Evolutionary conservation across 2,113 vertebrate species (phyloP).

Genomic region (Chiloscyllium plagiosum): DNA sequence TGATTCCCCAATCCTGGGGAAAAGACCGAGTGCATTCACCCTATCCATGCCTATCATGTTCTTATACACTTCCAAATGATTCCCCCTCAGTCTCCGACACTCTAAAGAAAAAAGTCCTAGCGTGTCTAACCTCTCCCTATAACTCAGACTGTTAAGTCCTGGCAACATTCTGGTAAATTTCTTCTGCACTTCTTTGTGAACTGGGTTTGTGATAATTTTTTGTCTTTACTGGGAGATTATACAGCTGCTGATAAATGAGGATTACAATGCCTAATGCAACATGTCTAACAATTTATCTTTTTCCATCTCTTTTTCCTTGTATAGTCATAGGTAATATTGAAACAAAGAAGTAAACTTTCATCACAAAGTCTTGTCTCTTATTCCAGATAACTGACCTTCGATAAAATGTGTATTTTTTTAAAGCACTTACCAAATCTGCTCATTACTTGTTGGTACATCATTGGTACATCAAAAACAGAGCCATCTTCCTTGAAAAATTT

Average conservation of each 20-base stretch:
- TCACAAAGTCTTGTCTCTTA: neutral
- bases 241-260: neutral
- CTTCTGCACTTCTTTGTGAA: neutral
- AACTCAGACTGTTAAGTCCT: too few relatives aligned
- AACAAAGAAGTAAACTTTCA: neutral
- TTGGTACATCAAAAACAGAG: conserved; percentile 41
- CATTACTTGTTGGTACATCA: conserved; percentile 42
- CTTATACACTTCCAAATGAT: too few relatives aligned
- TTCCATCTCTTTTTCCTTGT: neutral
- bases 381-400: neutral
- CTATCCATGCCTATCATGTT: too few relatives aligned
- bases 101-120: too few relatives aligned
- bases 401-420: neutral
- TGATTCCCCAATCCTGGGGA: too few relatives aligned
- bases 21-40: too few relatives aligned
- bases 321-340: neutral
- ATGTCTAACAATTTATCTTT: neutral
- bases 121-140: too few relatives aligned
- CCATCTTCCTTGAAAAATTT: conserved; percentile 47
- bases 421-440: conserved; percentile 13
- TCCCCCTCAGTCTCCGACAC: too few relatives aligned
- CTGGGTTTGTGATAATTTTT: neutral
- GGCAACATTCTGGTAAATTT: too few relatives aligned
- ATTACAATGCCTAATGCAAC: neutral
- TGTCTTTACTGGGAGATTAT: neutral